Evolutionary conservation across 2,797 vertebrate genomes (phyloP), one percentile per base, ranked within the genome.

Genomic region (Cuniculus paca): DNA sequence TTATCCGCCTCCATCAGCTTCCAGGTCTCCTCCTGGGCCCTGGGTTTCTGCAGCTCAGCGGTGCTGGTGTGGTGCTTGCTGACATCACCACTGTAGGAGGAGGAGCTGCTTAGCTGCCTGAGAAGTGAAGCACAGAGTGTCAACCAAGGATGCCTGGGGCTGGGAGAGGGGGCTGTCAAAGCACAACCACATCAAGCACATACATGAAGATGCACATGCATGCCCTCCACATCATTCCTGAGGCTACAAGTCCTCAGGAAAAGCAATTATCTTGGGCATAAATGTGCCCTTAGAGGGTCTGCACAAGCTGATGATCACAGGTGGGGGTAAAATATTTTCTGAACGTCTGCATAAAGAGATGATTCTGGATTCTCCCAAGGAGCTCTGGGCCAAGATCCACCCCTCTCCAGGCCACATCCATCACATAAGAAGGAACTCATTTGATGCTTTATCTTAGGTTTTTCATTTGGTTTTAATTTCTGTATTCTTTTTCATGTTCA

Each of bases 1-100:
- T 99, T 99, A 98, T 99, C 99, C 0, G 99, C 99, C 96, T 99
- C 99, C 0, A 98, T 99, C 87, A 99, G 98, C 92, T 99, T 99
- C 98, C 99, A 99, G 13, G 97, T 97, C 1, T 99, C 99, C 6
- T 99, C 99, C 6, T 98, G 74, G 72, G 79, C 78, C 88, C 98
- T 92, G 0, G 97, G 96, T n/a, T 98, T 98, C 96, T 98, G 96
- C 96, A 98, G n/a, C 45, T 98, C 95, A 4, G 97, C 85, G 5
- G 98, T 90, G 98, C 97, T 95, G 93, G 70, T 96, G 93, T 98
- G 97, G 17, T 96, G 83, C 87, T 96, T 98, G 91, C 95, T 90
- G 0, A 61, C 6, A 3, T 99, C 98, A 20, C 96, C 97, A 0
- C 98, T 98, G 72, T 98, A 98, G 0, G 98, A 98, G 9, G 98